A percentile compares a stretch with the other conserved stretches of the same genome.
Evolutionary conservation across 1,140 invertebrate genomes (phyloP).

Genomic region (Diuraphis noxia): DNA sequence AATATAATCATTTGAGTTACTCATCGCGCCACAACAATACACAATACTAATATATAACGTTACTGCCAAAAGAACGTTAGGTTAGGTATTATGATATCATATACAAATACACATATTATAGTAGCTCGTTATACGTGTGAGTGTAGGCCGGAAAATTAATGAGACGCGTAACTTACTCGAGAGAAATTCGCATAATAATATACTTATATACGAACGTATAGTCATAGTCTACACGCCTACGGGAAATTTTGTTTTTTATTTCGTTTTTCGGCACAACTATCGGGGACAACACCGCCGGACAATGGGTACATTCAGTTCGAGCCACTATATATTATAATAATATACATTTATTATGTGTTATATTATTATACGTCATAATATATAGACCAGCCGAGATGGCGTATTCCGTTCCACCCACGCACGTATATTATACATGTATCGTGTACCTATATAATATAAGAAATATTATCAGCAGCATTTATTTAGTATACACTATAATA

Average conservation of each 20-base stretch:
- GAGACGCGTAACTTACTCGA: not conserved
- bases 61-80: not conserved
- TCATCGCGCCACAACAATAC: not conserved
- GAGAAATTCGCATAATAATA: not conserved
- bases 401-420: not conserved
- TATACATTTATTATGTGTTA: too few relatives aligned
- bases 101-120: not conserved
- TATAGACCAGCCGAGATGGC: not conserved
- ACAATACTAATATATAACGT: not conserved
- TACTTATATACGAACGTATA: not conserved
- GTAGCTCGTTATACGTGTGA: not conserved
- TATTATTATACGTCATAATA: not conserved
- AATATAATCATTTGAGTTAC: not conserved
- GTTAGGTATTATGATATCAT: not conserved
- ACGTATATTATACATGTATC: not conserved
- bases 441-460: not conserved
- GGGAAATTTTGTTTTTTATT: not conserved
- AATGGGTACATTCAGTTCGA: not conserved
- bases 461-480: not conserved
- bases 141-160: slow-evolving; percentile 1
- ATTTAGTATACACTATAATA: not conserved
- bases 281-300: not conserved
- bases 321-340: not conserved
- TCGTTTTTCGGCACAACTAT: not conserved
- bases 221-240: not conserved